Conservation (phyloP, 2,113 vertebrate species). For the Sebastes schlegelii region DNA sequence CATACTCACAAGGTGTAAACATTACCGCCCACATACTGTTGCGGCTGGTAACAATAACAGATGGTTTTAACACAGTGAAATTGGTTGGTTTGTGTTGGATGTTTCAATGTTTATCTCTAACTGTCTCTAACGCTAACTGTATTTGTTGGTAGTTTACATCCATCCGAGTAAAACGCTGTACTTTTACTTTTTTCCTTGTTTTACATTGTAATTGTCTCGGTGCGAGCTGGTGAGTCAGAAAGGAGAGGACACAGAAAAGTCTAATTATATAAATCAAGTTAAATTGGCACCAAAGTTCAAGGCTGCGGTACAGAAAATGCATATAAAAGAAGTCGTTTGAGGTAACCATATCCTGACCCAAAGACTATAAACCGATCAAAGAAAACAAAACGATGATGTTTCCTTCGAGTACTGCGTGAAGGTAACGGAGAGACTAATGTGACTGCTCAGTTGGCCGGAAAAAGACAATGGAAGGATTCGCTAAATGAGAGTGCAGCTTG, state of each 20-base stretch:
- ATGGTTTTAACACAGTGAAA: too few relatives aligned
- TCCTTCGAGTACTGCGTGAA: neutral
- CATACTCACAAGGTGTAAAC: too few relatives aligned
- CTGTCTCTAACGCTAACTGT: too few relatives aligned
- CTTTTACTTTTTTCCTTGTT: neutral
- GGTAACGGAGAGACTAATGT: neutral
- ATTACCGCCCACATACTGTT: too few relatives aligned
- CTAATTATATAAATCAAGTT: neutral
- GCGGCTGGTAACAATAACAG: too few relatives aligned
- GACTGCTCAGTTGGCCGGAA: neutral
- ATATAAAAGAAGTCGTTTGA: neutral
- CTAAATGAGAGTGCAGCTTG: neutral
- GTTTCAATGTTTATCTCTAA: too few relatives aligned
- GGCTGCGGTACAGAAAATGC: neutral
- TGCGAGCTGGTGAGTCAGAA: neutral
- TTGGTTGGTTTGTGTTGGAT: too few relatives aligned
- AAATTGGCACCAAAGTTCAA: slow-evolving; percentile 5
- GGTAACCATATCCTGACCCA: neutral
- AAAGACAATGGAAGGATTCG: neutral
- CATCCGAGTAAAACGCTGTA: too few relatives aligned
- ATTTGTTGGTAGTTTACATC: neutral
- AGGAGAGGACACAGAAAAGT: neutral
- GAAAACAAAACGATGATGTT: neutral
- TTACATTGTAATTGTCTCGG: neutral
- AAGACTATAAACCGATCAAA: neutral